Base-by-base conservation (phyloP, 2,888 invertebrate species). In the Trichogramma dendrolimi region DNA sequence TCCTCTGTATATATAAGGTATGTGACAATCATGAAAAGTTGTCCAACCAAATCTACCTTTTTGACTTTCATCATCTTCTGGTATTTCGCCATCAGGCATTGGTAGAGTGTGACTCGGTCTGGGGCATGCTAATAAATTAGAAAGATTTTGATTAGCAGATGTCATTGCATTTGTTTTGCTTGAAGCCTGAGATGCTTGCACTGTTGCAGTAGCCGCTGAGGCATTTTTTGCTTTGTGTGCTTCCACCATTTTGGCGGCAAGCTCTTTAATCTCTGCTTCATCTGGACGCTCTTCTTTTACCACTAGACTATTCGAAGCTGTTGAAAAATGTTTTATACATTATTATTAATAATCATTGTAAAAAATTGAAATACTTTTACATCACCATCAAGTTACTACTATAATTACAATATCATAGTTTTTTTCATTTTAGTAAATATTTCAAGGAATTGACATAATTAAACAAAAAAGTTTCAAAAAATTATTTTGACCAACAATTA, bases 1-100 rank as follows among this genome's bases (percentile, higher is more conserved):
- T 57, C 87, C 86, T 27, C 96, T 85, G 74, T 89, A 88, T 68
- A 96, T 91, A 78, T 91, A 95, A 1, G 96, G 96, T 75, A 96
- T 91, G 79, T 89, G 87, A 70, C 86, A 87, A 73, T 90, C 90
- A 65, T 92, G 94, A 55, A 96, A 86, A 71, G 88, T 88, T 64
- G 90, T 89, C 96, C 96, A 96, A 58, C 94, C 94, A 79, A 96
- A 96, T 73, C 91, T 87, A 48, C 91, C 90, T 71, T 88, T 86
- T 75, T 87, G 86, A 63, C 90, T 90, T 67, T 90, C 88, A 71
- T 91, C 91, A 74, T 91, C 91, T 3, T 75, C 66, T 72, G 84
- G 57, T 79, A 80, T 68, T 83, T 83, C 73, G 81, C 84, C 72
- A 50, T 67, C 68, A 43, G 64, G 43, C 61, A 67, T 27, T 57